Evolutionary conservation across 2,113 vertebrate genomes (phyloP).

Genomic region (Condylura cristata): DNA sequence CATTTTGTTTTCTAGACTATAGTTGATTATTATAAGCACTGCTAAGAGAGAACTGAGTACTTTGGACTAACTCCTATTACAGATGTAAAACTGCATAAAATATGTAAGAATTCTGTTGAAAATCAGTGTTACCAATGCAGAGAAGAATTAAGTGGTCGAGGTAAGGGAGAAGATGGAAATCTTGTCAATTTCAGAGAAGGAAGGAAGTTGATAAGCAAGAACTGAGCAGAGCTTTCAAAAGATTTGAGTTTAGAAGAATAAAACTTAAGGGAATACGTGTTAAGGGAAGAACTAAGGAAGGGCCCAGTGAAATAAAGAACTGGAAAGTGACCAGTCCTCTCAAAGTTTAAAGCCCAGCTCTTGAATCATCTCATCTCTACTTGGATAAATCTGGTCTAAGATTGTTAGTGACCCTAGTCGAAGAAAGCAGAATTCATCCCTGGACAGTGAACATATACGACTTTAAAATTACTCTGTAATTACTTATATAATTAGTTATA

Average conservation of each 20-base stretch:
- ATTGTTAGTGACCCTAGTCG: not conserved
- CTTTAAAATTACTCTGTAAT: conserved; percentile 23
- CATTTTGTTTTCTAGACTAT: not conserved
- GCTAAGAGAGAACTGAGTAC: not conserved
- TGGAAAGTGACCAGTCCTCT: not conserved
- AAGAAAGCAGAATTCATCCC: not conserved
- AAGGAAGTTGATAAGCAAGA: not conserved
- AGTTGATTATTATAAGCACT: not conserved
- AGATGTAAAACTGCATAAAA: conserved; percentile 30
- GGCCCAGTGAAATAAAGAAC: not conserved
- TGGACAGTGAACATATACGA: not conserved
- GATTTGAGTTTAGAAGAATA: not conserved
- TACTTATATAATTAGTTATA: not conserved
- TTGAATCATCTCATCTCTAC: not conserved
- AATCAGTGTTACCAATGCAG: not conserved
- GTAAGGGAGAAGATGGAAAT: not conserved
- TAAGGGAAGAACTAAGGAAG: not conserved
- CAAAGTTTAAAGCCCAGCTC: not conserved
- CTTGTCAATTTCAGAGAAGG: not conserved
- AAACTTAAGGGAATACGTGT: too few relatives aligned
- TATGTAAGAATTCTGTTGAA: not conserved
- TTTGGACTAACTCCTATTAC: not conserved
- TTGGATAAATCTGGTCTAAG: not conserved
- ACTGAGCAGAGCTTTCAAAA: not conserved
- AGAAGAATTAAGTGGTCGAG: not conserved